A percentile compares a stretch with the other conserved stretches of the same genome.
Conservation (phyloP, 2,797 vertebrate species). For the Dendrocincla tyrannina region DNA sequence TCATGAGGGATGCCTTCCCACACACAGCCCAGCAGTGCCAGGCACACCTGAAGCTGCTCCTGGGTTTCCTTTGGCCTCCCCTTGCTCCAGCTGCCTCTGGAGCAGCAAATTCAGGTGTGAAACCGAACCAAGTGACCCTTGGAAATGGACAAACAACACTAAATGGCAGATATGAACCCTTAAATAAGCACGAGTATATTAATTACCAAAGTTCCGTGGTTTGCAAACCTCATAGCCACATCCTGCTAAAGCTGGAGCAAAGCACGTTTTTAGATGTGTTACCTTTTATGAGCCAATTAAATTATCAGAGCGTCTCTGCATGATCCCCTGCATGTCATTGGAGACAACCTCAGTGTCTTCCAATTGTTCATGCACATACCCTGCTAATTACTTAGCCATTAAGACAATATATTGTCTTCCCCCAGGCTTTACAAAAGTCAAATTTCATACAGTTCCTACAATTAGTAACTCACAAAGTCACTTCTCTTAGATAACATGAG, state of each 20-base stretch:
- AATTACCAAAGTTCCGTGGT: not conserved
- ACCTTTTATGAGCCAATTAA: not conserved
- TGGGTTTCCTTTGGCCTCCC: not conserved
- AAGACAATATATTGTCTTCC: not conserved
- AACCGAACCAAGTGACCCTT: not conserved
- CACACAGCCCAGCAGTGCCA: not conserved
- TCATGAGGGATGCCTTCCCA: not conserved
- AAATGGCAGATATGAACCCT: not conserved
- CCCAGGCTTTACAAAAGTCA: not conserved
- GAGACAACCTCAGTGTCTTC: not conserved
- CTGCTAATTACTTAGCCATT: constrained; percentile 20
- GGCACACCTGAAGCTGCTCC: not conserved
- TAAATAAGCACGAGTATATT: not conserved
- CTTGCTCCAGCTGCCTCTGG: not conserved
- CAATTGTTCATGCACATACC: not conserved
- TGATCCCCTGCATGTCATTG: not conserved
- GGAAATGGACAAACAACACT: not conserved
- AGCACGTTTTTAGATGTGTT: not conserved
- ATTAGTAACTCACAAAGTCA: not conserved
- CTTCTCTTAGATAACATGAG: not conserved
- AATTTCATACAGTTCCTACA: not conserved
- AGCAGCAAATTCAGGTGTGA: rapidly evolving
- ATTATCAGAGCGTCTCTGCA: not conserved
- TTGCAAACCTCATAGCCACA: not conserved
- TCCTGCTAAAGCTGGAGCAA: not conserved